A percentile compares a stretch with the other conserved stretches of the same genome.
Conservation (phyloP, 2,797 vertebrate genomes). For the Austrolebias charrua region DNA sequence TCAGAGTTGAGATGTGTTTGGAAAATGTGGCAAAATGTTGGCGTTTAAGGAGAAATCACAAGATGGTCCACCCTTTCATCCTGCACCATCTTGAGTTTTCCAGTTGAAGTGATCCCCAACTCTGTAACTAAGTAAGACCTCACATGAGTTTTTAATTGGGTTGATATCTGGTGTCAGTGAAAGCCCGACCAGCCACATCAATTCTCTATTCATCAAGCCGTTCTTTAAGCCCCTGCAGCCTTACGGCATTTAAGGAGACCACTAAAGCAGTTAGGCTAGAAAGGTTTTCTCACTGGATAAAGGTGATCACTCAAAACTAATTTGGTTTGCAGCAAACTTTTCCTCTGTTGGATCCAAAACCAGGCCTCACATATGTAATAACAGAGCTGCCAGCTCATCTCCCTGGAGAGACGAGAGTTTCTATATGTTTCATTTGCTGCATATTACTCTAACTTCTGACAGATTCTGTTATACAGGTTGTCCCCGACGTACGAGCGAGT, state of each 20-base stretch:
- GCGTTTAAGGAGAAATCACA: not conserved
- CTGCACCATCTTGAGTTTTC: not conserved
- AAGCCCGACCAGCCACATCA: not conserved
- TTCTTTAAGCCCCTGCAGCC: not conserved
- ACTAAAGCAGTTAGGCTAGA: not conserved
- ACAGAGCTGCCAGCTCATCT: not conserved
- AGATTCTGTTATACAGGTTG: no score
- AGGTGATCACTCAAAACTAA: constrained; percentile 1
- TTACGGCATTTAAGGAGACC: not conserved
- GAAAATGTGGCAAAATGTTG: not conserved
- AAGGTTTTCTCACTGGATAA: not conserved
- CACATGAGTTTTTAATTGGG: not conserved
- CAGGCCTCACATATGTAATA: not conserved
- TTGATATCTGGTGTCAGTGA: constrained; percentile 4
- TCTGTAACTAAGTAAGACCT: not conserved
- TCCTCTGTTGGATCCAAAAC: not conserved
- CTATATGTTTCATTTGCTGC: not conserved
- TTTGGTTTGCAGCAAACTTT: not conserved
- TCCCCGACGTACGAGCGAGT: no score
- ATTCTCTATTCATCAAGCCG: not conserved
- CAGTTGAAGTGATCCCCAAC: not conserved
- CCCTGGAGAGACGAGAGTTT: not conserved
- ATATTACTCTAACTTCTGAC: not conserved
- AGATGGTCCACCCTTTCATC: not conserved
- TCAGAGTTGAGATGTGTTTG: not conserved